These are phyloP conservation scores for Eurois occulta DNA, from an alignment of 2,888 invertebrate genomes.

Conservation along the genomic window DNA sequence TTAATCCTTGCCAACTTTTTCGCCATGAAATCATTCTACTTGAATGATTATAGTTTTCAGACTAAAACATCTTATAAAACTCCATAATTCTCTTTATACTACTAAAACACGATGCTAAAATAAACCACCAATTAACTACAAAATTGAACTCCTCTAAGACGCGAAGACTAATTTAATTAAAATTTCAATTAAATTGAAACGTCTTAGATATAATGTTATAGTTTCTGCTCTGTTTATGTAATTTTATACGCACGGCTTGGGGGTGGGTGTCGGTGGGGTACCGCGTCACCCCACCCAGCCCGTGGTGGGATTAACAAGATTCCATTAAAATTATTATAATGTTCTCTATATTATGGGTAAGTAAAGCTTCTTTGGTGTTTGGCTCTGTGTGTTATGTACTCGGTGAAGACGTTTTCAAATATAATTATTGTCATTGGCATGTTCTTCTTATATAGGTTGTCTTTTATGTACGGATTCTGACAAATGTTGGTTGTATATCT, in stretches of 20 bases:
- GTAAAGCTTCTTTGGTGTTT: conserved; percentile 69
- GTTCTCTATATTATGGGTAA: conserved; percentile 65
- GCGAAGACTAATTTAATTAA: conserved; percentile 74
- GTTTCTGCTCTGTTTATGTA: conserved; percentile 74
- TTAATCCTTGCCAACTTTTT: too few relatives aligned
- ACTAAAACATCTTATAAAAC: background rate
- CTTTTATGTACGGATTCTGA: background rate
- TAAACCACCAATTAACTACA: conserved; percentile 45
- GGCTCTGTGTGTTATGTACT: conserved; percentile 27
- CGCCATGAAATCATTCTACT: background rate
- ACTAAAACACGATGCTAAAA: background rate
- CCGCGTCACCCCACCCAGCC: conserved; percentile 46
- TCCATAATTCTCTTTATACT: background rate
- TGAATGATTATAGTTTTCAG: background rate
- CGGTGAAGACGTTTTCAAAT: conserved; percentile 8
- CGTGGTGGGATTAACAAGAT: conserved; percentile 81
- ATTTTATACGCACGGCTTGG: conserved; percentile 74
- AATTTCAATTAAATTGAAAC: conserved; percentile 79
- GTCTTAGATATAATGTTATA: conserved; percentile 72
- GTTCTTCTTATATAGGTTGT: background rate
- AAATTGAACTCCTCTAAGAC: conserved; percentile 48
- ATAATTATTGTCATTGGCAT: background rate
- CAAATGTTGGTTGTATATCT: background rate
- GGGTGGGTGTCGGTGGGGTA: conserved; percentile 31
- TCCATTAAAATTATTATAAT: conserved; percentile 86